Base-by-base conservation (phyloP, 2,113 vertebrate genomes). In the Copsychus sechellarum region DNA sequence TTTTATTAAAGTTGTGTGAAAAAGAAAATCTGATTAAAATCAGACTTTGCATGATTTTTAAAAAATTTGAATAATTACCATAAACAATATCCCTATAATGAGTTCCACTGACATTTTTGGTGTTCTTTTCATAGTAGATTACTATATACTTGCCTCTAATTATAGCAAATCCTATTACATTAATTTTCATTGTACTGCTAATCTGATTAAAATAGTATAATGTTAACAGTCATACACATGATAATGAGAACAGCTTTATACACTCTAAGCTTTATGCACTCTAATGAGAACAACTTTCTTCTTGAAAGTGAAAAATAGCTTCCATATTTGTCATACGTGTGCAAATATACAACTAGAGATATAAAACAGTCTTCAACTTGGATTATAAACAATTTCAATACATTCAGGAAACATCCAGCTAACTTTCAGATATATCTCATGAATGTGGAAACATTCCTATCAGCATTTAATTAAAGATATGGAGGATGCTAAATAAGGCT, bases 121-220 rank as follows among this genome's bases (percentile, higher is more conserved):
- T 91, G 14, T 82, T 93, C 72, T 92, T 91, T 95, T 95, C 74
- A 90, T 50, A 91, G 72, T 21, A 91, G 92, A 90, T 90, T 81
- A 88, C 74, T 93, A 83, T 91, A 80, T 76, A 81, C n/a, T 95
- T 94, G 86, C 76, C 86, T 86, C 78, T 93, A 97, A 96, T 81
- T 79, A 94, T 71, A 95, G 89, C 69, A 97, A 97, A 97, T 96
- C 96, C 92, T 94, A 88, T 96, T 97, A 94, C 67, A 92, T 91
- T 86, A 69, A 93, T 90, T 93, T 96, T 79, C 71, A 81, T 96
- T 93, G 88, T 95, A 62, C 43, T 72, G 62, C 48, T 96, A 96
- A 96, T 96, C 83, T 91, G 90, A 96, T 96, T 96, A 93, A 94
- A 94, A 83, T 28, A 87, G 67, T 78, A 60, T 60, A 94, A 67